Evolutionary conservation across 2,113 vertebrate species (phyloP).

Genomic region (Zingel zingel): DNA sequence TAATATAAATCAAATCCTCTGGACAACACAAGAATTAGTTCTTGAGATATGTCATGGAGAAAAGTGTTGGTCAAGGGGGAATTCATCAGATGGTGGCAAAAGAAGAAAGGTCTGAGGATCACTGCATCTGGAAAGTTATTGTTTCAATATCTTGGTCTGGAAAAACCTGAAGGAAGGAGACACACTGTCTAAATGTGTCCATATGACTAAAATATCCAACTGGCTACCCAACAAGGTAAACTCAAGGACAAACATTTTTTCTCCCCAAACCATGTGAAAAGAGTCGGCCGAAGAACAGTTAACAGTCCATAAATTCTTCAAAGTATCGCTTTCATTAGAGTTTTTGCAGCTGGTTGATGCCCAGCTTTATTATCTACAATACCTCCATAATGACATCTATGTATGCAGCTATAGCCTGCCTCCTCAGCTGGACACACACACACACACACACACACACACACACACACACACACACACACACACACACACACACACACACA

Average conservation of each 20-base stretch:
- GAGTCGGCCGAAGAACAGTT: slow-evolving; percentile 54
- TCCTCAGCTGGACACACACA: slow-evolving; percentile 73
- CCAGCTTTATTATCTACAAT: slow-evolving; percentile 56
- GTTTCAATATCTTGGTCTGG: neutral
- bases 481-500: slow-evolving; percentile 48
- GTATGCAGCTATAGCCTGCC: slow-evolving; percentile 77
- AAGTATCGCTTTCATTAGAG: slow-evolving; percentile 50
- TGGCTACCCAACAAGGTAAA: neutral
- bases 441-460: slow-evolving; percentile 53
- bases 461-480: slow-evolving; percentile 43
- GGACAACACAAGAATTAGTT: neutral
- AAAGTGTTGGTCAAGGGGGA: neutral
- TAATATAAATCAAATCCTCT: neutral
- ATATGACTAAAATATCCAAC: neutral
- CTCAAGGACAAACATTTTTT: neutral
- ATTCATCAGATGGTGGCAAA: neutral
- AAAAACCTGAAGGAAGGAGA: neutral
- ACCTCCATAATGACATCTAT: slow-evolving; percentile 82
- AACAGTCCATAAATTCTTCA: slow-evolving; percentile 48
- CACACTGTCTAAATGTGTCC: neutral
- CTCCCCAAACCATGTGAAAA: slow-evolving; percentile 43
- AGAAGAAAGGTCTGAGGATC: neutral
- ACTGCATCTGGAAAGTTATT: neutral
- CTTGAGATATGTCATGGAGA: neutral
- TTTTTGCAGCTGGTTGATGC: slow-evolving; percentile 21